Conservation (phyloP, 2,888 invertebrate species). For the Pandemis corylana region DNA sequence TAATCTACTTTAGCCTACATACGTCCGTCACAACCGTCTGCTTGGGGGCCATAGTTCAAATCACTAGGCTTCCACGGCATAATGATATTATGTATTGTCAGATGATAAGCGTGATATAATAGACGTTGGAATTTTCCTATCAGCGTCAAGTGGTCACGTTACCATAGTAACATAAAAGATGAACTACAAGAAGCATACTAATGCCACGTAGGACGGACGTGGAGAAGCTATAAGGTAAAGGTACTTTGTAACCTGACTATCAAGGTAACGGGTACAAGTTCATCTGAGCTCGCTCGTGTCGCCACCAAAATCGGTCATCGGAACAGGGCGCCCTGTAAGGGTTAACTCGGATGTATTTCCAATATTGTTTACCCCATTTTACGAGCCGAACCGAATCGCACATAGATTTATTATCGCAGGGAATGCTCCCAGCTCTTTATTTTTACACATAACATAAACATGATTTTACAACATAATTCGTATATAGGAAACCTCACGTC, state of each 20-base stretch:
- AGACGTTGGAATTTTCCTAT: too few relatives aligned
- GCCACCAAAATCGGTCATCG: slow-evolving; percentile 16
- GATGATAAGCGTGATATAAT: too few relatives aligned
- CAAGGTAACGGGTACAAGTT: slow-evolving; percentile 19
- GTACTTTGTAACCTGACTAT: background rate
- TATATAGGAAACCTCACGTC: background rate
- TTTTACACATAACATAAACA: background rate
- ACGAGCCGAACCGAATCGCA: slow-evolving; percentile 26
- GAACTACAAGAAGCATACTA: too few relatives aligned
- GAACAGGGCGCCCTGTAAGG: slow-evolving; percentile 2
- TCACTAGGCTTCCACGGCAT: too few relatives aligned
- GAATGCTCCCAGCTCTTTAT: background rate
- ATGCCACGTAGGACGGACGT: too few relatives aligned
- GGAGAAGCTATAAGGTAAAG: too few relatives aligned
- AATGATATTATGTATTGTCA: too few relatives aligned
- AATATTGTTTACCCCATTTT: slow-evolving; percentile 37
- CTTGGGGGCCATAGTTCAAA: too few relatives aligned
- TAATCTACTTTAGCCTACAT: too few relatives aligned
- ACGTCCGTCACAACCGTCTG: background rate
- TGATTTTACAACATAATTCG: background rate
- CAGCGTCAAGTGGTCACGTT: too few relatives aligned
- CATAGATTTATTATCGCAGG: slow-evolving; percentile 24
- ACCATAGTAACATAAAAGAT: too few relatives aligned
- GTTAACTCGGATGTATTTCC: slow-evolving; percentile 24
- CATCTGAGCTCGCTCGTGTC: background rate